phyloP scores from a whole-genome alignment of 1,140 invertebrate species.

The Panulirus ornatus region DNA sequence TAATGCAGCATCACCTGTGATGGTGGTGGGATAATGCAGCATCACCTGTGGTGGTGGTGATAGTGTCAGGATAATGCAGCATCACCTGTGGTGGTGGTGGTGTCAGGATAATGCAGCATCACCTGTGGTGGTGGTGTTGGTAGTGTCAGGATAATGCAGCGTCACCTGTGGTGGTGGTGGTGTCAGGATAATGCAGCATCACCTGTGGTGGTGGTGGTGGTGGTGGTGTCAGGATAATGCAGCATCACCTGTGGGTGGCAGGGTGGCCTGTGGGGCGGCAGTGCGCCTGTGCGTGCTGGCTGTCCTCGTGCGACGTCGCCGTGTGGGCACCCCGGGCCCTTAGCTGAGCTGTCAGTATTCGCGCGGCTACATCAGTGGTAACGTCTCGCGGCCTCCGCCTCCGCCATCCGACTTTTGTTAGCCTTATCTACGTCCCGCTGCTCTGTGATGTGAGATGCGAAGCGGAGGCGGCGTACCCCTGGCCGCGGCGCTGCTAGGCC shows the following conservation, averaged over 20 bases:
- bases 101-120: background rate
- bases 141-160: background rate
- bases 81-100: background rate
- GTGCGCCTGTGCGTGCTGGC: background rate
- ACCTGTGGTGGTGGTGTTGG: background rate
- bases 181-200: background rate
- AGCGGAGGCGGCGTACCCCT: constrained; percentile 6
- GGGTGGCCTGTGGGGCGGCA: background rate
- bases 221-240: background rate
- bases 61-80: background rate
- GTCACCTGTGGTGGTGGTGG: too few species aligned
- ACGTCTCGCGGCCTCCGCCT: background rate
- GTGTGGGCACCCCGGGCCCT: background rate
- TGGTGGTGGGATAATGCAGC: too few species aligned
- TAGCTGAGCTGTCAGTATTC: background rate
- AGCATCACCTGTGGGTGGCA: background rate
- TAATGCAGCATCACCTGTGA: too few species aligned
- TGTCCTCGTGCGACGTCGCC: background rate
- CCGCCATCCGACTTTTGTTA: background rate
- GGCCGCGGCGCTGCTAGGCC: background rate
- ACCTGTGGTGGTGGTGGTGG: background rate
- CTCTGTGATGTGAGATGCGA: constrained; percentile 6
- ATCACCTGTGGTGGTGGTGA: too few species aligned
- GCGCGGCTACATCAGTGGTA: background rate
- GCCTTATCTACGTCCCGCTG: background rate